Evolutionary conservation across 2,113 vertebrate species (phyloP).

Genomic region (Rallus limicola): DNA sequence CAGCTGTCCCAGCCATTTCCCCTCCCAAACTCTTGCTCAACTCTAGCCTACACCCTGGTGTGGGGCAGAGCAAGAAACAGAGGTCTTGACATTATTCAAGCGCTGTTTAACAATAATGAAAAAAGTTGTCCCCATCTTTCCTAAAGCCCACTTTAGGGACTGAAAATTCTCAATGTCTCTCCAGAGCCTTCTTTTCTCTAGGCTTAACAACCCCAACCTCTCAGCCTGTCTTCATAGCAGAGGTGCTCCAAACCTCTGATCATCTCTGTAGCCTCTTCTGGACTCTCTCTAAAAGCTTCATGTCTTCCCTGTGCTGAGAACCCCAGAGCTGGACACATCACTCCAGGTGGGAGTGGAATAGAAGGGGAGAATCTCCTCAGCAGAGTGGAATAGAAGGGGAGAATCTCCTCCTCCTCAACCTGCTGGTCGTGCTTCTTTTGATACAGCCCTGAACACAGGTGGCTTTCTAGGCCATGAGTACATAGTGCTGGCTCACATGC

Average conservation of each 20-base stretch:
- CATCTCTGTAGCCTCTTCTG: not conserved
- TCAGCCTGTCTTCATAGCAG: not conserved
- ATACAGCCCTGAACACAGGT: not conserved
- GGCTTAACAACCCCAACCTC: not conserved
- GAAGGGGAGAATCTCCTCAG: too few relatives aligned
- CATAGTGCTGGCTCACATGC: too few relatives aligned
- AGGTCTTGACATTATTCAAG: not conserved
- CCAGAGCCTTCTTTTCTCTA: too few relatives aligned
- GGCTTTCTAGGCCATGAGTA: accelerated
- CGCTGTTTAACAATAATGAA: not conserved
- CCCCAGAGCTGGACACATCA: not conserved
- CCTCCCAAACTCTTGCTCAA: not conserved
- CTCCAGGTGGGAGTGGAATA: not conserved
- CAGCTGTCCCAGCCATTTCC: not conserved
- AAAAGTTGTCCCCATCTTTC: not conserved
- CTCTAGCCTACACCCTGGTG: not conserved
- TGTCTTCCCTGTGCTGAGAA: too few relatives aligned
- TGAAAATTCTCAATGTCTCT: too few relatives aligned
- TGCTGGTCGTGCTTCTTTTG: not conserved
- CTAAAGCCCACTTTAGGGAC: not conserved
- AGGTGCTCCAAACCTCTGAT: not conserved
- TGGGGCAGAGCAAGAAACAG: not conserved
- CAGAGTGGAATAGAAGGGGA: not conserved
- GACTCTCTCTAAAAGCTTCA: not conserved
- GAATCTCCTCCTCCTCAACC: not conserved